Base-by-base conservation (phyloP, 2,797 vertebrate genomes). In the Heterohyrax brucei region DNA sequence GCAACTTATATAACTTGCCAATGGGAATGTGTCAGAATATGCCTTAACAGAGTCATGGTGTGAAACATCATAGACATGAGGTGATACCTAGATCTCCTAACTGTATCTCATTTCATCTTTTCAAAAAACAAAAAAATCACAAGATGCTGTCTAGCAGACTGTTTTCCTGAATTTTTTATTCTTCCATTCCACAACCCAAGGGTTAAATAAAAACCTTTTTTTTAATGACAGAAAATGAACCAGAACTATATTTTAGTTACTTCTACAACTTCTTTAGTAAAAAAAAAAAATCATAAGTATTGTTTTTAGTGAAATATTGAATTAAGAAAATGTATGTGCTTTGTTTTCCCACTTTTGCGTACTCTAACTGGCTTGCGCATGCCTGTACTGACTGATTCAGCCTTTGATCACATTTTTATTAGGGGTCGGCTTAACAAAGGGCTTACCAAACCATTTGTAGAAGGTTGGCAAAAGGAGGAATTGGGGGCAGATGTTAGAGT, bases 1-100 rank as follows among this genome's bases (percentile, higher is more conserved):
- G 95, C 39, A 88, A 50, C 62, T 82, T 95, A 80, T 94, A 92
- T 33, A 85, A 97, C 73, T 97, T 96, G 80, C 26, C 98, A 97
- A 97, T 68, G 95, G 91, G 73, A 98, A 86, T 78, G 78, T 85
- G 80, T 96, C 85, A 95, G 68, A 96, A 48, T 68, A 28, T 84
- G 64, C 96, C 91, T 92, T 97, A 88, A 79, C 50, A 91, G 61
- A 30, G 84, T 95, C 93, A 89, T 77, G 79, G 66, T 68, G 73
- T 77, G 80, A 97, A 97, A 87, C 50, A 59, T 46, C 87, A 93
- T 89, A 97, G 39, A 33, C 85, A 92, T 50, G 33, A 28, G 75
- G 77, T 64, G 76, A 61, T 28, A 53, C 9, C 70, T 24, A 2
- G 19, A 48, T 95, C 68, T 93, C 64, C 87, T 97, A 81, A 96